Evolutionary conservation across 2,888 invertebrate species (phyloP).

Genomic region (Agrochola macilenta): DNA sequence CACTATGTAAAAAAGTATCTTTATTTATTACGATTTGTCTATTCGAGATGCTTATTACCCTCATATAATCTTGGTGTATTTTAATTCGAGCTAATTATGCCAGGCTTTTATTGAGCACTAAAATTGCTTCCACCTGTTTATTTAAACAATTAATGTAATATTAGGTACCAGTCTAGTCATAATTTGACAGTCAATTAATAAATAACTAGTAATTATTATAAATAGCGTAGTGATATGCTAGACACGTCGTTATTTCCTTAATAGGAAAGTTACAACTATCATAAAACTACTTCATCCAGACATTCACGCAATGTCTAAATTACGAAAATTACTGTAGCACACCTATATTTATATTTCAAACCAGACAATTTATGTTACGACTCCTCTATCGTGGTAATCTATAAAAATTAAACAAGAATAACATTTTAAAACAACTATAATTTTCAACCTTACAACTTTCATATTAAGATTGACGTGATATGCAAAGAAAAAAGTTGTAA

Average conservation of each 20-base stretch:
- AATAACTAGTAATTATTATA: not conserved
- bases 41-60: not conserved
- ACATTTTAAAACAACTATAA: slow-evolving; percentile 62
- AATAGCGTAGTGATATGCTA: not conserved
- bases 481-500: slow-evolving; percentile 64
- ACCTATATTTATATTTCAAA: slow-evolving; percentile 63
- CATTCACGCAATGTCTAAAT: slow-evolving; percentile 59
- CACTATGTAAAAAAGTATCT: not conserved
- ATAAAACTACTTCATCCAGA: slow-evolving; percentile 40
- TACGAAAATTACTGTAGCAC: slow-evolving; percentile 55
- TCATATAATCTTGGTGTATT: not conserved
- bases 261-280: not conserved
- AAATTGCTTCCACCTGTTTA: no score
- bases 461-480: slow-evolving; percentile 70
- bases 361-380: slow-evolving; percentile 74
- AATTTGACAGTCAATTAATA: not conserved
- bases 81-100: not conserved
- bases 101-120: not conserved
- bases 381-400: slow-evolving; percentile 74
- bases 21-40: not conserved
- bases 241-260: not conserved
- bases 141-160: not conserved
- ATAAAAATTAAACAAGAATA: slow-evolving; percentile 70
- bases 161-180: not conserved
- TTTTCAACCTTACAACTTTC: slow-evolving; percentile 67